Conservation (phyloP, 37 sponge, comb jelly and placozoan genomes). For the Oscarella lobularis region DNA sequence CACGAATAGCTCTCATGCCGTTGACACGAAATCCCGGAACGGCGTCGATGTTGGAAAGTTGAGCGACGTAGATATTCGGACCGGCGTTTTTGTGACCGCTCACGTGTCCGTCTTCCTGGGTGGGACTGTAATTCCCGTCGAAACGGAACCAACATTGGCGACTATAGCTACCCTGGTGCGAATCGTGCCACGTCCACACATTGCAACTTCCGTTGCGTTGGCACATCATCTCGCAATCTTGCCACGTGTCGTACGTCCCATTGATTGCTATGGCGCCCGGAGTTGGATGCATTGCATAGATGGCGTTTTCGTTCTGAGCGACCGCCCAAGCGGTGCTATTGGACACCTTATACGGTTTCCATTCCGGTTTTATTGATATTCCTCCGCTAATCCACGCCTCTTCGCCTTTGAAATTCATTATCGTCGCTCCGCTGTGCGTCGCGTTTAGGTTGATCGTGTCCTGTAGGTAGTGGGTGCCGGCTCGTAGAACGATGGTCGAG, state of each 20-base stretch:
- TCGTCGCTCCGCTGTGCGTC: constrained; percentile 15
- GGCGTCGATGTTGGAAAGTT: not conserved
- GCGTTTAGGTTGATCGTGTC: constrained; percentile 21
- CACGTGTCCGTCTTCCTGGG: not conserved
- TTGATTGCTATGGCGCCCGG: not conserved
- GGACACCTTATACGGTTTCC: constrained; percentile 8
- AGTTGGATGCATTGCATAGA: not conserved
- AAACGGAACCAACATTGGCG: constrained; percentile 5
- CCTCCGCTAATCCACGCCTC: constrained; percentile 36
- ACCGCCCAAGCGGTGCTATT: not conserved
- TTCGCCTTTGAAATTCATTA: constrained; percentile 14
- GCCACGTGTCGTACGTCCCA: not conserved
- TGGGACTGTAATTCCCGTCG: not conserved
- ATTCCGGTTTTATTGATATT: constrained; percentile 16
- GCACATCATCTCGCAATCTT: not conserved
- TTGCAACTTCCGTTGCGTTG: not conserved
- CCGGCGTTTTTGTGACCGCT: not conserved
- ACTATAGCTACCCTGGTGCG: not conserved
- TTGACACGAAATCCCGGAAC: constrained; percentile 32
- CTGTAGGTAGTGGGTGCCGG: constrained; percentile 31
- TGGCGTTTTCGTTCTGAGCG: not conserved
- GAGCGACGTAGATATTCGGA: not conserved
- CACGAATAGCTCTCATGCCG: constrained; percentile 15
- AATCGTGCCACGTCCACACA: not conserved
- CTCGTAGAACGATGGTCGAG: constrained; percentile 25